Evolutionary conservation across 2,113 vertebrate species (phyloP).

Genomic region (Hipposideros armiger): DNA sequence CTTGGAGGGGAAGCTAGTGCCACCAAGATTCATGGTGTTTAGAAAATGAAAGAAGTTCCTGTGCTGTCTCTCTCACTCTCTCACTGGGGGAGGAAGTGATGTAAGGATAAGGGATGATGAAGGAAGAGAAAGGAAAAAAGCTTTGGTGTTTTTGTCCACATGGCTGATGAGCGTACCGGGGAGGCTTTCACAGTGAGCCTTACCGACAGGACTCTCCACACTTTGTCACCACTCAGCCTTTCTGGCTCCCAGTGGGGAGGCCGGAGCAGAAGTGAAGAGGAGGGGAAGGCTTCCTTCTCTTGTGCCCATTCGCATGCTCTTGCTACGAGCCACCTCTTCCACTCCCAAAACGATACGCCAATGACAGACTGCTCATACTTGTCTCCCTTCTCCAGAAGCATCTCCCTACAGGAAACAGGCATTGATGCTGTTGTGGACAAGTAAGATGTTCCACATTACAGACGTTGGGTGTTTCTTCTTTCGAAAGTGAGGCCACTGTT

Average conservation of each 20-base stretch:
- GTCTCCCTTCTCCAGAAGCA: conserved; percentile 26
- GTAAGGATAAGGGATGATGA: neutral
- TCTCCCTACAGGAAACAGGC: conserved; percentile 17
- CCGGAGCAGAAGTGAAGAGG: neutral
- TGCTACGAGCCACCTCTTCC: neutral
- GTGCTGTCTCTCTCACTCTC: neutral
- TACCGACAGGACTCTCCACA: neutral
- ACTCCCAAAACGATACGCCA: neutral
- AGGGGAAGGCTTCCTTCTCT: neutral
- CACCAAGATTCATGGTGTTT: neutral
- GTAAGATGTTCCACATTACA: neutral
- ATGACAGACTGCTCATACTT: neutral
- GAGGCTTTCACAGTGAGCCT: neutral
- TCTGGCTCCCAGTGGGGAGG: neutral
- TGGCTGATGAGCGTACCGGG: rapidly evolving
- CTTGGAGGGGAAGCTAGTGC: conserved; percentile 8
- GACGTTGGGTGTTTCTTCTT: conserved; percentile 42
- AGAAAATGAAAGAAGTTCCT: conserved; percentile 18
- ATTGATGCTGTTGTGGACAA: neutral
- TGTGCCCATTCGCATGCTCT: neutral
- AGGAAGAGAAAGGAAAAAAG: neutral
- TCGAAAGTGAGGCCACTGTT: conserved; percentile 13
- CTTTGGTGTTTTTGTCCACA: neutral
- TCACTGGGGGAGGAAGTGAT: neutral
- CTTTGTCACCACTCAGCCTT: neutral